phyloP scores from a whole-genome alignment of 2,888 invertebrate genomes.

The Epirrhoe alternata region DNA sequence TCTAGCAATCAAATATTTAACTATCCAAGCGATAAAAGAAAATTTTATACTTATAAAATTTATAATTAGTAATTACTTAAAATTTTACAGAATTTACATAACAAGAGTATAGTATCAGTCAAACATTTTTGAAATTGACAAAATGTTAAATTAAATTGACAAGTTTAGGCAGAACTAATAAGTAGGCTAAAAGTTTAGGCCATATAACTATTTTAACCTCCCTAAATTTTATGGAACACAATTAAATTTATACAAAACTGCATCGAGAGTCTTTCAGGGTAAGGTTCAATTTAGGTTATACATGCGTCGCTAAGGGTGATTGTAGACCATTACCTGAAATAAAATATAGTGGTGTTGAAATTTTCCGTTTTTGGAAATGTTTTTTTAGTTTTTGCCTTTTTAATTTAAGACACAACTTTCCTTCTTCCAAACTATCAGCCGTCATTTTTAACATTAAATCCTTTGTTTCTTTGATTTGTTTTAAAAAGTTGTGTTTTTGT shows the following conservation, averaged over 20 bases:
- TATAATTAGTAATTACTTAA: slow-evolving; percentile 24
- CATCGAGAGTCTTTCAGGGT: slow-evolving; percentile 48
- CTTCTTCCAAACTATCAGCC: too few relatives aligned
- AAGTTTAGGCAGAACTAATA: slow-evolving; percentile 48
- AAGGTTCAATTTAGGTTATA: slow-evolving; percentile 71
- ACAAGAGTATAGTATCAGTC: slow-evolving; percentile 73
- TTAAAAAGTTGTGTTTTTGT: too few relatives aligned
- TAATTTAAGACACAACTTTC: too few relatives aligned
- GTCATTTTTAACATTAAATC: too few relatives aligned
- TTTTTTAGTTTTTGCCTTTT: too few relatives aligned
- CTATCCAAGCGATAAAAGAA: slow-evolving; percentile 30
- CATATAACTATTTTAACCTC: slow-evolving; percentile 40
- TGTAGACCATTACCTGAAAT: slow-evolving; percentile 77
- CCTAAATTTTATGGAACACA: slow-evolving; percentile 30
- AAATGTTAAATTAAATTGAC: slow-evolving; percentile 49
- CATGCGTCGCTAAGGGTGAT: slow-evolving; percentile 86
- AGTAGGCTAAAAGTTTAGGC: slow-evolving; percentile 37
- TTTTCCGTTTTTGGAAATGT: too few relatives aligned
- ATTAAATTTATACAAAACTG: slow-evolving; percentile 37
- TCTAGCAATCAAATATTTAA: slow-evolving; percentile 26
- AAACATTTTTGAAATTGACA: slow-evolving; percentile 68
- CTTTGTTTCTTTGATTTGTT: too few relatives aligned
- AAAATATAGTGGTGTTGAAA: neutral
- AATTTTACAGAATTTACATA: slow-evolving; percentile 41
- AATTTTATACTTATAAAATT: slow-evolving; percentile 27